Conservation (phyloP, 2,797 vertebrate genomes). For the Enteromius fasciolatus region DNA sequence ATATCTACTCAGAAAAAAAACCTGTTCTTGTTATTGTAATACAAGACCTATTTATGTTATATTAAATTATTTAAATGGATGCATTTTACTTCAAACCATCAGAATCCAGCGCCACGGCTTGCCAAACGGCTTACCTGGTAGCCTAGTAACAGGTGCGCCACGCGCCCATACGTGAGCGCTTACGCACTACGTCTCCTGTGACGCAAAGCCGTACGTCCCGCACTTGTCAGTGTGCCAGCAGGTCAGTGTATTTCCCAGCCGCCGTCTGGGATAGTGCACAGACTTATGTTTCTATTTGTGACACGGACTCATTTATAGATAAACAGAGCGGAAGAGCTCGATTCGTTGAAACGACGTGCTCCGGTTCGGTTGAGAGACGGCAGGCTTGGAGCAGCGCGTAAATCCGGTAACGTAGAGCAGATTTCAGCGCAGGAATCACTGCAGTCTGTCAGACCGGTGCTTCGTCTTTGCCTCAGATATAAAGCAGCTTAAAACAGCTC, state of each 20-base stretch:
- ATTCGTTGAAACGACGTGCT: not conserved
- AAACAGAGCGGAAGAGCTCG: slow-evolving; percentile 4
- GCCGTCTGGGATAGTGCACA: not conserved
- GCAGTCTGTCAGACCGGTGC: not conserved
- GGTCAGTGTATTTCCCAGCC: not conserved
- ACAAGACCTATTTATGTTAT: not conserved
- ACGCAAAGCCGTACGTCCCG: not conserved
- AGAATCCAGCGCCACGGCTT: not conserved
- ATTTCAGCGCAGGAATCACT: not conserved
- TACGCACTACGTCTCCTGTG: slow-evolving; percentile 3
- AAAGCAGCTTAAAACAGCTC: not conserved
- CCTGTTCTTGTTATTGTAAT: not conserved
- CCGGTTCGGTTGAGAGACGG: not conserved
- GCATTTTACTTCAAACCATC: not conserved
- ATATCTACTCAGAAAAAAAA: not conserved
- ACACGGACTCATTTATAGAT: slow-evolving; percentile 17
- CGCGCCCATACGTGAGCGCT: not conserved
- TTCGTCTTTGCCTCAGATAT: too few relatives aligned
- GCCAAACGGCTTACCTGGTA: not conserved
- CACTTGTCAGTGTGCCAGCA: slow-evolving; percentile 1
- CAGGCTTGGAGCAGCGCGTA: not conserved
- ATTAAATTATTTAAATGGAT: not conserved
- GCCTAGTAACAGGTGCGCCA: not conserved
- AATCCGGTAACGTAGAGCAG: slow-evolving; percentile 19
- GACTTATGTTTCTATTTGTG: slow-evolving; percentile 4